A percentile compares a stretch with the other conserved stretches of the same genome.
Evolutionary conservation across 1,140 invertebrate genomes (phyloP).

Genomic region (Drosophila setifemur): DNA sequence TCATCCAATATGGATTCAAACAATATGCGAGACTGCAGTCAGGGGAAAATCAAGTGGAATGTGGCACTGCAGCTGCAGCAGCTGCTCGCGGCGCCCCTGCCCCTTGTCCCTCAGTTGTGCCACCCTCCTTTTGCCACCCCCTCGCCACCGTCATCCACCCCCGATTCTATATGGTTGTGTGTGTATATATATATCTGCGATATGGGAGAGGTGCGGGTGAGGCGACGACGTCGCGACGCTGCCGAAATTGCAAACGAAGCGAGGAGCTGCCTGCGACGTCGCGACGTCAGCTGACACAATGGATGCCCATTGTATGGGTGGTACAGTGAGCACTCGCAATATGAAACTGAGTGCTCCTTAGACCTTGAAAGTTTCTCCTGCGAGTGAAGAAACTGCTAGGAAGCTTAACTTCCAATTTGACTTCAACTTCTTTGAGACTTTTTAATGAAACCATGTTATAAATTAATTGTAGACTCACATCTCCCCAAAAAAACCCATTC

Average conservation of each 20-base stretch:
- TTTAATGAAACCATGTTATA: too few species aligned
- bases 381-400: too few species aligned
- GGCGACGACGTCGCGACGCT: constrained; percentile 41
- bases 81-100: constrained; percentile 17
- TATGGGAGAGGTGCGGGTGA: constrained; percentile 45
- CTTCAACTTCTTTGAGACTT: too few species aligned
- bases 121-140: not conserved
- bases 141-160: constrained; percentile 1
- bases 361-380: too few species aligned
- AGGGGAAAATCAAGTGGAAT: constrained; percentile 80
- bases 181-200: constrained; percentile 2
- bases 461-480: too few species aligned
- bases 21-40: constrained; percentile 64
- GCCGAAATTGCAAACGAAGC: constrained; percentile 65
- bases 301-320: constrained; percentile 56
- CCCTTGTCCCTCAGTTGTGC: not conserved
- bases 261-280: constrained; percentile 21
- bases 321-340: constrained; percentile 3
- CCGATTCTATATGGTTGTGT: constrained; percentile 8
- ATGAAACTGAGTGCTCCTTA: not conserved
- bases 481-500: too few species aligned
- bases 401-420: too few species aligned
- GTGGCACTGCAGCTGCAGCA: constrained; percentile 63
- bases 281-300: constrained; percentile 73
- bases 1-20: constrained; percentile 79